phyloP scores from a whole-genome alignment of 2,888 invertebrate genomes.

The Nomada lathburiana region DNA sequence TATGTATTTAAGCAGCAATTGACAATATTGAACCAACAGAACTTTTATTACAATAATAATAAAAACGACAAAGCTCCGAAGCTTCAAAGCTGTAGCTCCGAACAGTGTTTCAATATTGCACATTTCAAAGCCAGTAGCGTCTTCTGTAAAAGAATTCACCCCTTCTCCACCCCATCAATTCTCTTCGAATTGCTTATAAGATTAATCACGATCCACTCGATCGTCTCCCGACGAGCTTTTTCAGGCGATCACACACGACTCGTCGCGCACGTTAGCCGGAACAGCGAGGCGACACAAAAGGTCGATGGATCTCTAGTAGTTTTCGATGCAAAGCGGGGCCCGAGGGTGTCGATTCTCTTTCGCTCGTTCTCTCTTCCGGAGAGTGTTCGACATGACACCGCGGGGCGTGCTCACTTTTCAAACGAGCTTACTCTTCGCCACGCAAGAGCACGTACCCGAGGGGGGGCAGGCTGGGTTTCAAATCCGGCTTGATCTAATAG shows the following conservation, averaged over 20 bases:
- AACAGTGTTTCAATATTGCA: not conserved
- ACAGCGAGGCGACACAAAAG: conserved; percentile 50
- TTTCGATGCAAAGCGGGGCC: conserved; percentile 60
- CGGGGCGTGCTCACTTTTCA: conserved; percentile 80
- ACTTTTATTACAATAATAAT: too few relatives aligned
- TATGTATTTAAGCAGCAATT: too few relatives aligned
- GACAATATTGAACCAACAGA: too few relatives aligned
- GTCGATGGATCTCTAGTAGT: conserved; percentile 60
- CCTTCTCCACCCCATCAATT: not conserved
- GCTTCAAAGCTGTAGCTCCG: too few relatives aligned
- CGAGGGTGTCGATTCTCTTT: conserved; percentile 52
- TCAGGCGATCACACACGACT: conserved; percentile 41
- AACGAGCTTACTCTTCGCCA: conserved; percentile 82
- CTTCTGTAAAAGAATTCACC: too few relatives aligned
- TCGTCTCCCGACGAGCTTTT: conserved; percentile 23
- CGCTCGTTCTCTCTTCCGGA: conserved; percentile 56
- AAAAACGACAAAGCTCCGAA: too few relatives aligned
- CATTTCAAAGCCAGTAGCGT: not conserved
- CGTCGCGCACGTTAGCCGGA: conserved; percentile 43
- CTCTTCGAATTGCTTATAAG: conserved; percentile 10
- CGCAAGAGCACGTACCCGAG: conserved; percentile 71
- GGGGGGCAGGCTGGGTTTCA: conserved; percentile 73
- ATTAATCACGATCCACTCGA: conserved; percentile 23
- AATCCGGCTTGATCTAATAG: conserved; percentile 83
- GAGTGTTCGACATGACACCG: conserved; percentile 68